phyloP scores from a whole-genome alignment of 2,113 vertebrate species.

The Percina caprodes region DNA sequence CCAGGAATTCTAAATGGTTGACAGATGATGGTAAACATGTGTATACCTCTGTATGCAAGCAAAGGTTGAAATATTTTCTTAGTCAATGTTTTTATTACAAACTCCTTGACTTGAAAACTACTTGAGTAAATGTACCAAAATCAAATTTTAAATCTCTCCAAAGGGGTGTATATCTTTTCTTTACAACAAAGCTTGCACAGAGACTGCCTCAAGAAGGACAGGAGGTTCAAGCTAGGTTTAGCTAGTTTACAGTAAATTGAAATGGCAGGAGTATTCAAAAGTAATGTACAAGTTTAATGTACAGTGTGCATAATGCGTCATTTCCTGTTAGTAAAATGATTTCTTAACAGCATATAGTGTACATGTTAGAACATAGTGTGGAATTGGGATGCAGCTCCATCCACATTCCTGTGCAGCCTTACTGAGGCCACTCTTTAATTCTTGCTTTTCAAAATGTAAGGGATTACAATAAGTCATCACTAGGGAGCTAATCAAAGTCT shows the following conservation, averaged over 20 bases:
- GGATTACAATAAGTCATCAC: neutral
- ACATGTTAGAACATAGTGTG: neutral
- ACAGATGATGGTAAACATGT: constrained; percentile 2
- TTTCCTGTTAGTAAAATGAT: neutral
- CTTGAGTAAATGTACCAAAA: neutral
- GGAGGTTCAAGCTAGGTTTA: neutral
- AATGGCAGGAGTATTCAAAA: neutral
- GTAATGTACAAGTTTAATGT: neutral
- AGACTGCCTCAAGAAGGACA: neutral
- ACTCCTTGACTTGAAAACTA: neutral
- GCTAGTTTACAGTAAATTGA: neutral
- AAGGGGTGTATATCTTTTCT: neutral
- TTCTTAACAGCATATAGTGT: neutral
- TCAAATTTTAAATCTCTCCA: neutral
- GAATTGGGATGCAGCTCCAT: neutral
- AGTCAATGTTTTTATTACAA: neutral
- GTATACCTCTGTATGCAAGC: constrained; percentile 4
- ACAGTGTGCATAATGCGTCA: neutral
- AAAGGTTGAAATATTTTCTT: neutral
- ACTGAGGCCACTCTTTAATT: neutral
- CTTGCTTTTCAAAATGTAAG: neutral
- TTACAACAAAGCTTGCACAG: neutral
- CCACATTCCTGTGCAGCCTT: neutral
- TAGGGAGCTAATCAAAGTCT: neutral
- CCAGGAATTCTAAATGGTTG: constrained; percentile 35